These are phyloP conservation scores for Leucopsar rothschildi DNA, from an alignment of 2,113 vertebrate species.

Conservation along the genomic window DNA sequence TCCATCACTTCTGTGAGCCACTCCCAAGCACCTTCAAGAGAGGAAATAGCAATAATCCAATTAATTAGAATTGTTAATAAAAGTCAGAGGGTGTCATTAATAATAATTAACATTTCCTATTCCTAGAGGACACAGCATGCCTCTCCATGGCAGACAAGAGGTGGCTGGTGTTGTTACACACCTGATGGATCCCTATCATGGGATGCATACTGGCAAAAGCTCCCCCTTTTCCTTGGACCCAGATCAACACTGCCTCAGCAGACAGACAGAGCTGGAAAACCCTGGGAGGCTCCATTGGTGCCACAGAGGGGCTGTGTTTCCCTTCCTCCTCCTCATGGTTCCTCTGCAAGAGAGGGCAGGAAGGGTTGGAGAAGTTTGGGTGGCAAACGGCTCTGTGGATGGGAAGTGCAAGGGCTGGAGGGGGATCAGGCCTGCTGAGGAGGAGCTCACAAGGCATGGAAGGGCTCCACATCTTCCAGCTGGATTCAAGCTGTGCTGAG, in stretches of 20 bases:
- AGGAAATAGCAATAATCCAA: conserved; percentile 13
- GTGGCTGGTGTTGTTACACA: not conserved
- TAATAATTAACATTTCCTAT: conserved; percentile 33
- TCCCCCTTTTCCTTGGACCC: not conserved
- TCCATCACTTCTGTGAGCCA: not conserved
- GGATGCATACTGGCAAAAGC: not conserved
- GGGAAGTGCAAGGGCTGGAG: not conserved
- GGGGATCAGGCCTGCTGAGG: not conserved
- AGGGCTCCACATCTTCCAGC: not conserved
- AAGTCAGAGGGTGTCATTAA: conserved; percentile 35
- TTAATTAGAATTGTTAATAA: conserved; percentile 44
- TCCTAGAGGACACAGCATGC: not conserved
- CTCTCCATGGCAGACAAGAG: not conserved
- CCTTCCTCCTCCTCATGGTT: not conserved
- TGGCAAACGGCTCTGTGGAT: not conserved
- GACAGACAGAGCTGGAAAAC: not conserved
- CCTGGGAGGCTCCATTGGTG: not conserved
- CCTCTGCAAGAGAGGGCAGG: not conserved
- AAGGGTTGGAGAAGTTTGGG: not conserved
- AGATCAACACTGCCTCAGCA: not conserved
- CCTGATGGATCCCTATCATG: not conserved
- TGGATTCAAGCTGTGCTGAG: not conserved
- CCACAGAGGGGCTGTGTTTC: not conserved
- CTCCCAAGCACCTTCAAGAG: not conserved
- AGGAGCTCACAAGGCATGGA: not conserved